Evolutionary conservation across 2,888 invertebrate species (phyloP), one percentile per base, ranked within the genome.

Genomic region (Tenthredo livida): DNA sequence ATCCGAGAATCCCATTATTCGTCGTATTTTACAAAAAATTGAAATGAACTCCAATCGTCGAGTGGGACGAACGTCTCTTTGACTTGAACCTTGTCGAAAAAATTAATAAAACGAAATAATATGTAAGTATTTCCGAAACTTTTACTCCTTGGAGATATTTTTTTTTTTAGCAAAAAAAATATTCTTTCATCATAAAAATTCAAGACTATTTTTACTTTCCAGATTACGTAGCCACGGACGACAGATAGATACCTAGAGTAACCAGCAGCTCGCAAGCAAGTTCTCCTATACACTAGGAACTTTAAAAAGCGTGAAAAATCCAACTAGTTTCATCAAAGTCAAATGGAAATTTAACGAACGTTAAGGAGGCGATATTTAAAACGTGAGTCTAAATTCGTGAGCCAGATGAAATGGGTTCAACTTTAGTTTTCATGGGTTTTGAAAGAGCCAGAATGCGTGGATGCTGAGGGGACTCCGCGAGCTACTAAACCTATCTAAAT

Each of bases 261-360:
- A n/a, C n/a, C n/a, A n/a, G n/a, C n/a, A n/a, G n/a, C n/a, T n/a
- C n/a, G n/a, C n/a, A n/a, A n/a, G n/a, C 33, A 21, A 67, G 29
- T 29, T 12, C 29, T 67, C 50, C 29, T 29, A 4, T 17, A 25
- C n/a, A 47, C 47, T 33, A 54, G 0, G 29, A 33, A 54, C 33
- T n/a, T 50, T 29, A 15, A 7, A 80, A 80, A 29, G 9, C 37
- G 61, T 80, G 58, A 80, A 61, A 80, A 80, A 80, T 80, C 61
- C 37, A 40, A 58, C 61, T 58, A 80, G 80, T 61, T 80, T 40
- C 80, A 80, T 80, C 80, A 80, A 80, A 80, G 80, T 80, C 80
- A 61, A 17, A 25, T 58, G 40, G 40, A 61, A 80, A 80, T 80
- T 80, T 61, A 80, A 80, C 80, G 80, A 80, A 61, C 77, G 77